Base-by-base conservation (phyloP, 2,797 vertebrate genomes). In the Nothura maculosa region DNA sequence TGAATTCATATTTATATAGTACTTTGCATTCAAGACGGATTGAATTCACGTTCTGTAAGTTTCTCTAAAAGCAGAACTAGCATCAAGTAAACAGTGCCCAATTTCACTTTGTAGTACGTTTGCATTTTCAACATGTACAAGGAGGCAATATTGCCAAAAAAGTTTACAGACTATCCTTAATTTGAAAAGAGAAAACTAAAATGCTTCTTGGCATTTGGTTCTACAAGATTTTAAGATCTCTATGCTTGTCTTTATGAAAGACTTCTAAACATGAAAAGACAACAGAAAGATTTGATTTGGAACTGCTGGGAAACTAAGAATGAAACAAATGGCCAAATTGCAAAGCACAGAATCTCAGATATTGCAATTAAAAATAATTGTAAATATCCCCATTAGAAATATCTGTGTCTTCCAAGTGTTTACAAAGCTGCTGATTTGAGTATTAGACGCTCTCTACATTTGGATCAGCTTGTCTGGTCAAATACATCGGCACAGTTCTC, bases 21-120 rank as follows among this genome's bases (percentile, higher is more conserved):
- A 66, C 86, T 92, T 94, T 87, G n/a, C 32, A 63, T 62, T 22
- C 21, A 25, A 94, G 88, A 81, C 73, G 83, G 66, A 85, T 55
- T 78, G 69, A 92, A 67, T 84, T 94, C 73, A 19, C 40, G 50
- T 67, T 92, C 89, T 75, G n/a, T 30, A 85, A 47, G 38, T 81
- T 66, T 93, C 58, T 70, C 52, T 79, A 55, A 87, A 87, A 75
- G 48, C 55, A 94, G 63, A 80, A 55, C 28, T 30, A 78, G 22
- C 42, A 80, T 89, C 79, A 92, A 95, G 60, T 61, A 67, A 61
- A 45, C 77, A 68, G 27, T 32, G 14, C 40, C n/a, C 62, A 72
- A 19, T 5, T 92, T 87, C 27, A 1, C 38, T 92, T 89, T 43
- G 34, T 81, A 77, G 75, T n/a, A 87, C 45, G 30, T 55, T 87